phyloP scores from a whole-genome alignment of 1,140 invertebrate species.

The Platyura marginata region DNA sequence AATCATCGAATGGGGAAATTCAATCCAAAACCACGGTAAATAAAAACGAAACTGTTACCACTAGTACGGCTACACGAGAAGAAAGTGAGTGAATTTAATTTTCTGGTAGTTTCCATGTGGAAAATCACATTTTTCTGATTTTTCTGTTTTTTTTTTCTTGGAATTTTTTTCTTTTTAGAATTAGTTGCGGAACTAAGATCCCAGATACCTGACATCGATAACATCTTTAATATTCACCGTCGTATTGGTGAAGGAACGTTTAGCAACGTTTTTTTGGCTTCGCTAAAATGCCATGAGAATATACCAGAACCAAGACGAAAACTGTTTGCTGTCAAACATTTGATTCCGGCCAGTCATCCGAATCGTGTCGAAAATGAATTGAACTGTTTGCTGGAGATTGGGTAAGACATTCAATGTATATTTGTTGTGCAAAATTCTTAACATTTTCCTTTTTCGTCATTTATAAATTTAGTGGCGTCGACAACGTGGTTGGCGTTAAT shows the following conservation, averaged over 20 bases:
- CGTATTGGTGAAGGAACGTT: conserved; percentile 69
- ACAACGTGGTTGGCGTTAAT: conserved; percentile 67
- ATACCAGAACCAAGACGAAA: conserved; percentile 27
- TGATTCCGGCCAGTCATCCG: conserved; percentile 66
- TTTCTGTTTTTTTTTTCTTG: not conserved
- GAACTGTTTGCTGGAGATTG: conserved; percentile 58
- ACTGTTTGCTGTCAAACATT: conserved; percentile 62
- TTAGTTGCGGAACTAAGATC: conserved; percentile 29
- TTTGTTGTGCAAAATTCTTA: not conserved
- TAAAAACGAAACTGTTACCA: not conserved
- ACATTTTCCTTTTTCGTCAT: not conserved
- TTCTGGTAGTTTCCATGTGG: not conserved
- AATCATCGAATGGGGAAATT: not conserved
- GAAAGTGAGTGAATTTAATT: not conserved
- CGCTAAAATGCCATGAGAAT: conserved; percentile 33
- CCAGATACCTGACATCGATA: conserved; percentile 38
- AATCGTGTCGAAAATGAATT: conserved; percentile 57
- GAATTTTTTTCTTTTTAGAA: conserved; percentile 9
- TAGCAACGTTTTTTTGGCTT: conserved; percentile 60
- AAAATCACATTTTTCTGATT: not conserved
- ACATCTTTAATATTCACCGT: conserved; percentile 43
- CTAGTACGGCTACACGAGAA: not conserved
- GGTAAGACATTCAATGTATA: conserved; percentile 28
- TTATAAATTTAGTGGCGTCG: conserved; percentile 37
- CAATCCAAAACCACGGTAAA: not conserved